Base-by-base conservation (phyloP, 2,113 vertebrate species). In the Myiagra hebetior region DNA sequence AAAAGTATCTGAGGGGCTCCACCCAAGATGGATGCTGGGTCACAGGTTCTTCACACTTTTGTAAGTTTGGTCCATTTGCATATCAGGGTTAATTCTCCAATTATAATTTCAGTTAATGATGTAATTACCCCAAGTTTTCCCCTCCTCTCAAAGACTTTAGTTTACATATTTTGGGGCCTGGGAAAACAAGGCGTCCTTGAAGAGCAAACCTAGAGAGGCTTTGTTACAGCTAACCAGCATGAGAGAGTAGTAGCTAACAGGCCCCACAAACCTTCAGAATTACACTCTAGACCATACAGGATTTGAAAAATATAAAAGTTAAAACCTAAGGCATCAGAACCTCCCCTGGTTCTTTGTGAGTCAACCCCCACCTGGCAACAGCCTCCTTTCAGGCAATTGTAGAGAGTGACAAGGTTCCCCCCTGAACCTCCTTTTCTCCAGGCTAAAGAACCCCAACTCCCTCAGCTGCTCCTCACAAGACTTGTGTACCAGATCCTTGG, bases 401-500 rank as follows among this genome's bases (percentile, higher is more conserved):
- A 24, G 24, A 46, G 22, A 55, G 22, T 2, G 1, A n/a, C 3
- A 23, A 21, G 3, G 7, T 24, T 39, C 12, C 5, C 6, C 27
- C 23, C 10, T 7, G 11, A 53, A 12, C 10, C 23, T 53, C 18
- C 12, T 44, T 53, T 62, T 15, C 39, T 53, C 10, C 19, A 69
- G 39, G 7, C 11, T 33, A 15, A 68, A 60, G 2, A 59, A 5
- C 24, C 15, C 8, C 11, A 42, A 5, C 9, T 44, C 16, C 17
- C 7, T 37, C 62, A 31, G 42, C 17, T 4, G 2, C 26, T 26
- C 10, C 37, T 59, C 21, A 31, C 11, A 44, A 21, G 4, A 59
- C 17, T 52, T 52, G 12, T 11, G 10, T 14, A 10, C 11, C 26
- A 49, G 31, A 27, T 4, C 11, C 12, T 80, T 42, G 5, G 3